Conservation (phyloP, 2,113 vertebrate species). For the Riparia riparia region DNA sequence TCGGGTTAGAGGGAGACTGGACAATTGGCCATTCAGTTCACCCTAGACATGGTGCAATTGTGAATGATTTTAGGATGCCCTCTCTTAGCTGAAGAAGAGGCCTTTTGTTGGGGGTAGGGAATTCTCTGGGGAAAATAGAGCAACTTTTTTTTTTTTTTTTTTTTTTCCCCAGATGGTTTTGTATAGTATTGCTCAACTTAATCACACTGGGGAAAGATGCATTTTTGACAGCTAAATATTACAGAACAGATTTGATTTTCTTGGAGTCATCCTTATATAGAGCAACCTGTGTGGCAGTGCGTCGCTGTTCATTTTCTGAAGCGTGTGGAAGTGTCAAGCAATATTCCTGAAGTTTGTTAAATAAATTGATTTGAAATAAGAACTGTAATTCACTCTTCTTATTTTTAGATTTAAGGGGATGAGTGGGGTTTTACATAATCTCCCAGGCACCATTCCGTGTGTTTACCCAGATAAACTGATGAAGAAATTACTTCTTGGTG, state of each 20-base stretch:
- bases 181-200: neutral
- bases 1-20: neutral
- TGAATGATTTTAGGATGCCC: neutral
- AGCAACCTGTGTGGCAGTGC: neutral
- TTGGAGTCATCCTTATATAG: neutral
- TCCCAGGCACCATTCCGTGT: neutral
- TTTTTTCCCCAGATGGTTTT: neutral
- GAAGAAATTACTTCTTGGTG: neutral
- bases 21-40: neutral
- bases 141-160: neutral
- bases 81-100: neutral
- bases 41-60: neutral
- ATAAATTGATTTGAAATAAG: conserved; percentile 58
- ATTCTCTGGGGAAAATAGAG: neutral
- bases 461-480: neutral
- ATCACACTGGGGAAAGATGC: neutral
- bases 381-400: neutral
- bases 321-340: neutral
- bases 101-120: neutral
- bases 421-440: neutral
- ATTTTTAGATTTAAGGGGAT: neutral
- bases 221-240: conserved; percentile 17
- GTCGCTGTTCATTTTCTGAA: conserved; percentile 25
- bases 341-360: conserved; percentile 36
- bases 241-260: neutral